Percentiles rank a stretch among this genome's conserved stretches.
phyloP scores from a whole-genome alignment of 2,113 vertebrate species.

The Heliornis fulica region DNA sequence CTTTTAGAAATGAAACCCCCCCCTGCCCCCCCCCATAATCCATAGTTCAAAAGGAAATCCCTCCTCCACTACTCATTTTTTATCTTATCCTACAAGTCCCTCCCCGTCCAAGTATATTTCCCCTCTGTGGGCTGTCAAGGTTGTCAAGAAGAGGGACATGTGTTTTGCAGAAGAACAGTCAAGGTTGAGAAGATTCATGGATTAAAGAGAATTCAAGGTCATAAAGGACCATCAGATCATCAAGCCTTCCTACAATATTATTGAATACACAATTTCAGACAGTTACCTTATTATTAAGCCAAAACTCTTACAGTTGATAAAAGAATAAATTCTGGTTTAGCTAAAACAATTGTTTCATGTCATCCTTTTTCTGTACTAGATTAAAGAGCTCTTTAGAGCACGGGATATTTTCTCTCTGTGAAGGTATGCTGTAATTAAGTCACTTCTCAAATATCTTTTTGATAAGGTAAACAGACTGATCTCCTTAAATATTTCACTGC shows the following conservation, averaged over 20 bases:
- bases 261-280: neutral
- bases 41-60: neutral
- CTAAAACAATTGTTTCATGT: neutral
- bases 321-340: slow-evolving; percentile 6
- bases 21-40: neutral
- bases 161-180: neutral
- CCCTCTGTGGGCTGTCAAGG: neutral
- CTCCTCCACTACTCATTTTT: neutral
- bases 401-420: slow-evolving; percentile 4
- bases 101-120: neutral
- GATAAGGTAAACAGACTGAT: slow-evolving; percentile 49
- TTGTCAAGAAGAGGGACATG: slow-evolving; percentile 1
- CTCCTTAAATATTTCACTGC: slow-evolving; percentile 53
- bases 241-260: neutral
- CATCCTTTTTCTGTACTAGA: neutral
- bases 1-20: neutral
- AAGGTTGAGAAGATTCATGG: neutral
- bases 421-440: slow-evolving; percentile 51
- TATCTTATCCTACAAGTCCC: neutral
- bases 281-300: neutral
- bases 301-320: neutral
- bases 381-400: slow-evolving; percentile 23
- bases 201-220: neutral
- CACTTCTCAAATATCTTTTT: slow-evolving; percentile 49
- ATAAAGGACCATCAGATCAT: slow-evolving; percentile 3